Conservation (phyloP, 2,888 invertebrate species). For the Agrypnus murinus region DNA sequence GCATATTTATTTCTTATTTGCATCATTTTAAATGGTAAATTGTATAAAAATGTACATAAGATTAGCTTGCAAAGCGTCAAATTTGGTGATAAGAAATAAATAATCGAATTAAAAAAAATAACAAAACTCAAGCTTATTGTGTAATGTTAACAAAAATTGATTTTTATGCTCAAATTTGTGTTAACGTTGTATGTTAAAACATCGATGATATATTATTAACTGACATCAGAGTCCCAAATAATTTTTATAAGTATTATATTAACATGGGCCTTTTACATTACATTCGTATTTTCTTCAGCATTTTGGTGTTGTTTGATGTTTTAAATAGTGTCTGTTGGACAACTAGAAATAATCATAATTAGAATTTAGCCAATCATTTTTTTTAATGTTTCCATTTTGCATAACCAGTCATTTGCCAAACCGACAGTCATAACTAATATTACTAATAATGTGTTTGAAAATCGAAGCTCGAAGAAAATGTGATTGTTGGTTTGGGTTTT, state of each 20-base stretch:
- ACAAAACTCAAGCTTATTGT: conserved; percentile 8
- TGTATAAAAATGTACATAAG: conserved; percentile 3
- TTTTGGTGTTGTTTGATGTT: conserved; percentile 35
- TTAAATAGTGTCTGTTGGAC: neutral
- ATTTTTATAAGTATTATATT: conserved; percentile 45
- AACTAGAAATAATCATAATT: no score
- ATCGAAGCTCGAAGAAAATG: neutral
- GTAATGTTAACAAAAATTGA: conserved; percentile 31
- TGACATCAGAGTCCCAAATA: conserved; percentile 15
- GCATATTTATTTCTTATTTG: no score
- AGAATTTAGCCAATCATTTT: no score
- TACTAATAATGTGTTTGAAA: neutral
- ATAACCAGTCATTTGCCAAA: neutral
- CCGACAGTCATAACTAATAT: neutral
- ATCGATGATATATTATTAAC: conserved; percentile 33
- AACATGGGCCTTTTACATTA: conserved; percentile 31
- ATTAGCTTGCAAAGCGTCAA: conserved; percentile 1
- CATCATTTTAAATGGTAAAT: neutral
- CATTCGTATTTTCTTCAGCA: conserved; percentile 32
- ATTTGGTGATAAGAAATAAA: conserved; percentile 13
- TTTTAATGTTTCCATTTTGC: conserved; percentile 9
- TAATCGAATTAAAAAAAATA: neutral
- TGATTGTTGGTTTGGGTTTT: neutral
- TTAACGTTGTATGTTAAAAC: conserved; percentile 46
- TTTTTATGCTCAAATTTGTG: conserved; percentile 49